Evolutionary conservation across 2,888 invertebrate species (phyloP), one percentile per base, ranked within the genome.

Genomic region (Drosophila demipolita): DNA sequence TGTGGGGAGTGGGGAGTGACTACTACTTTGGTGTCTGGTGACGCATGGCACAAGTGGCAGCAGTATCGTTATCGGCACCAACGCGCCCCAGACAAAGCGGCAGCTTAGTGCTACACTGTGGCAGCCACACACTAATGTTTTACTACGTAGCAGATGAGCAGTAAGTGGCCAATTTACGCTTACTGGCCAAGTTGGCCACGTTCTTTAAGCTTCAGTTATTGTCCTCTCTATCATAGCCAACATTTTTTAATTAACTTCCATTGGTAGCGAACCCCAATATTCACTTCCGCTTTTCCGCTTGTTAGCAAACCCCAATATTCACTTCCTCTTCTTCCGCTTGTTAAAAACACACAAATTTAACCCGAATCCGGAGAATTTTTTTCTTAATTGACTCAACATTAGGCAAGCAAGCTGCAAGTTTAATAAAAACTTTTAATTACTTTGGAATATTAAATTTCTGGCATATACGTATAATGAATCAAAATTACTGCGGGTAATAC

Each of bases 221-320:
- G 33, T 58, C n/a, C 40, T 33, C 62, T 75, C 66, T 66, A 61
- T 45, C 55, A 48, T 45, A 35, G 36, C 55, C 23, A 70, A 58
- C 59, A 61, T 59, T 82, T 87, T 84, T 84, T 84, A 89, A 84
- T 84, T 84, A 87, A 82, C 74, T 85, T 73, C 66, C 70, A 73
- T 73, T 87, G 84, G 73, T 73, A 32, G 40, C 72, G 35, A 50
- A 53, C 35, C 58, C 11, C 67, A 62, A 61, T 54, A 69, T 75
- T 66, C 57, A 54, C 69, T 60, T 50, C 40, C 5, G 4, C 26
- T 1, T 29, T n/a, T 0, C 5, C 11, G 49, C 52, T 73, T 87
- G 84, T 74, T 73, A 20, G 45, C 70, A 38, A 50, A 53, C 38
- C 58, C 11, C 67, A 62, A 61, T 54, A 69, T 75, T 66, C 57